Evolutionary conservation across 2,888 invertebrate species (phyloP), one percentile per base, ranked within the genome.

Genomic region (Carcina quercana): DNA sequence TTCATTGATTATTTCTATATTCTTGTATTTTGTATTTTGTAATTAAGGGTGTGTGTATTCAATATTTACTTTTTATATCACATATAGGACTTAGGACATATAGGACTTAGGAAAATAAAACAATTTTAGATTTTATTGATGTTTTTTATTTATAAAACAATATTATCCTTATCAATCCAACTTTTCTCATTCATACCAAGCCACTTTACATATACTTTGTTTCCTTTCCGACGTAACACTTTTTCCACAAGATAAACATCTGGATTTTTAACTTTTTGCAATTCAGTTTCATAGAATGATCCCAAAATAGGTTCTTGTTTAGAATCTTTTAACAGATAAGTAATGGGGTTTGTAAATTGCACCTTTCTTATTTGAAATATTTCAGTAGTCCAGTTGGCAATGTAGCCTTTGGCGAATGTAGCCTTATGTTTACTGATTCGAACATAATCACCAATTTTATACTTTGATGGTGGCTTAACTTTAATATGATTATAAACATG

Each of bases 321-420:
- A 4, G 4, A 5, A 26, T 32, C 32, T 20, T 20, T n/a, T 7
- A 32, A 4, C 11, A 10, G 6, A 15, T 26, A 32, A 10, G 32
- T 32, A 3, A 14, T 11, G n/a, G 32, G 32, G 12, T 22, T 14
- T 2, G 30, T 15, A 11, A 6, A 10, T 2, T 28, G 10, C 3
- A 30, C 24, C 15, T 22, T 30, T 22, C 22, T 30, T 11, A 56
- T 45, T 35, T 39, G 47, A 39, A 59, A 57, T 25, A 54, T 39
- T 40, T 56, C 54, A 5, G 45, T 49, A 10, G 50, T 45, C 52
- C 54, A 60, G 26, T 49, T 48, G 1, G 54, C 50, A 24, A 49
- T 52, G 34, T 47, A 56, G 0, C 52, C 47, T 33, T 50, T 50
- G 7, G 30, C 28, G 38, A 54, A 51, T 6, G 30, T 13, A 28